These are phyloP conservation scores for Xiphophorus hellerii DNA, from an alignment of 2,113 vertebrate genomes.

Conservation along the genomic window DNA sequence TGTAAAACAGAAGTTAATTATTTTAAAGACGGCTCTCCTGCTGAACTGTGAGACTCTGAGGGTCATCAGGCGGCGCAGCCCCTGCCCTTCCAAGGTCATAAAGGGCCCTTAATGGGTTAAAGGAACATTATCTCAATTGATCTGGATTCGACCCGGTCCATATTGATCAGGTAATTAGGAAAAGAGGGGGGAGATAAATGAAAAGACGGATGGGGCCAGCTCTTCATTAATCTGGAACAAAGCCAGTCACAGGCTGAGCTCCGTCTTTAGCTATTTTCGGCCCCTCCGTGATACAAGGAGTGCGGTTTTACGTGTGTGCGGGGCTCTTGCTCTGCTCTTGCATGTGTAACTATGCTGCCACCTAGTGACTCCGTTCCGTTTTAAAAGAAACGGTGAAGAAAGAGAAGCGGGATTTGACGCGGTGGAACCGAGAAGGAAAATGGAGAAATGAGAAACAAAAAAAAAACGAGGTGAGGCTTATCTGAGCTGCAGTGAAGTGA, in stretches of 20 bases:
- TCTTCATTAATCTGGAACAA: slow-evolving; percentile 25
- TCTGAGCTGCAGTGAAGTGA: slow-evolving; percentile 2
- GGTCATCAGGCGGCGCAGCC: slow-evolving; percentile 7
- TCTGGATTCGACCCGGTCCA: slow-evolving; percentile 20
- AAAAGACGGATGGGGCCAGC: slow-evolving; percentile 24
- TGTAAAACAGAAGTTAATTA: not conserved
- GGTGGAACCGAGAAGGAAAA: not conserved
- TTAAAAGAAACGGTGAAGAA: slow-evolving; percentile 18
- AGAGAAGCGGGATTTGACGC: not conserved
- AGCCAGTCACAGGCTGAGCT: slow-evolving; percentile 10
- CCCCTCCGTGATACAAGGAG: not conserved
- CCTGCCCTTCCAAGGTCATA: slow-evolving; percentile 18
- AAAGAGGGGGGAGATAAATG: slow-evolving; percentile 8
- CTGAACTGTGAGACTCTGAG: not conserved
- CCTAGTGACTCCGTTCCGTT: slow-evolving; percentile 62
- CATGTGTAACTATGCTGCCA: slow-evolving; percentile 71
- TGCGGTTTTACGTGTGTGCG: slow-evolving; percentile 3
- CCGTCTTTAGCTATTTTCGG: slow-evolving; percentile 15
- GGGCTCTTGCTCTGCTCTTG: slow-evolving; percentile 7
- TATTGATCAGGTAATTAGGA: slow-evolving; percentile 50
- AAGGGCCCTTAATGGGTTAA: slow-evolving; percentile 42
- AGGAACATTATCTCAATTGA: slow-evolving; percentile 53
- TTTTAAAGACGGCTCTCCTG: slow-evolving; percentile 11
- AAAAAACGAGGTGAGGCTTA: not conserved
- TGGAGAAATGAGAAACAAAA: not conserved